A percentile compares a stretch with the other conserved stretches of the same genome.
Conservation (phyloP, 1,140 invertebrate species). For the Ostrea denselamellosa region DNA sequence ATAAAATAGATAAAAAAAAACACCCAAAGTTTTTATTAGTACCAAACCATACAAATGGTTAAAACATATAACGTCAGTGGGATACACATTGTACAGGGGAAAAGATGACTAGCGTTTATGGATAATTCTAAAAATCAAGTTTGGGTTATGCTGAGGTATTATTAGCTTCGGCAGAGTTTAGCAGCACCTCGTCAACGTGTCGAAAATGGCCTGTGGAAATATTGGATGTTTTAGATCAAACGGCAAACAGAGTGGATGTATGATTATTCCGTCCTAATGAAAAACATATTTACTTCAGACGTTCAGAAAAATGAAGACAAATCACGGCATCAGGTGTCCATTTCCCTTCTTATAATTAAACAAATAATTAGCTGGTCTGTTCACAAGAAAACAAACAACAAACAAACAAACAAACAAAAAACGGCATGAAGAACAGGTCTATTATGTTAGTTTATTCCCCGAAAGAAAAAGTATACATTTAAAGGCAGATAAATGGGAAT, state of each 20-base stretch:
- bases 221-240: background rate
- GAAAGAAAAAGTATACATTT: too few relatives aligned
- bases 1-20: too few relatives aligned
- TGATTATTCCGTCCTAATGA: background rate
- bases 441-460: too few relatives aligned
- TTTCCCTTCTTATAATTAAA: background rate
- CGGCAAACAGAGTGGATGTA: background rate
- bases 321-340: background rate
- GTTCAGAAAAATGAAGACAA: background rate
- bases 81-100: too few relatives aligned
- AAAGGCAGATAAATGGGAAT: too few relatives aligned
- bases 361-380: background rate
- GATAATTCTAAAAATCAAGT: too few relatives aligned
- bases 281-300: background rate
- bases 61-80: too few relatives aligned
- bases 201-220: background rate
- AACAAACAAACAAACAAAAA: too few relatives aligned
- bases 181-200: background rate
- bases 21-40: too few relatives aligned
- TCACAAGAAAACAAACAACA: background rate
- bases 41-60: too few relatives aligned
- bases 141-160: background rate
- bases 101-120: too few relatives aligned
- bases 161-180: background rate
- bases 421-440: too few relatives aligned